Evolutionary conservation across 1,140 invertebrate genomes (phyloP), one percentile per base, ranked within the genome.

Genomic region (Mesaphorura yosii): DNA sequence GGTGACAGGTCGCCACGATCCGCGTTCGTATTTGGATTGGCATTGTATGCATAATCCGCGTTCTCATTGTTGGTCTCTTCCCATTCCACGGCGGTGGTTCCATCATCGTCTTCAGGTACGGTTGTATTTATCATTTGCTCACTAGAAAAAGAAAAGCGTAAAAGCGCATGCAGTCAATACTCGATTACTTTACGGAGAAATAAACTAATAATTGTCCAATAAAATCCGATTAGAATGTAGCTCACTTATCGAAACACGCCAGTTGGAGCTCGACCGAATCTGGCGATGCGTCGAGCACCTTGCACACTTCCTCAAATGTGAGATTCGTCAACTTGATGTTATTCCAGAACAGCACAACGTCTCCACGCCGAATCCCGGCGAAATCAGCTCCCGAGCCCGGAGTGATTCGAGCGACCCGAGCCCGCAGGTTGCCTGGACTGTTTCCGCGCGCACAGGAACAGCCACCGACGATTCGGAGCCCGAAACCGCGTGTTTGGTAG

Each of bases 381-480:
- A 86, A 82, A 68, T 93, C 89, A 1, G 88, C 90, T 19, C 86
- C 84, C 39, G 89, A 88, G 31, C 86, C 87, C 1, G 84, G 84
- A 22, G 90, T 83, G 0, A 86, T 89, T 81, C 86, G 89, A 12
- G 90, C 86, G 59, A 94, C 86, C 66, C 86, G 86, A 41, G 89
- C 88, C 63, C 88, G 87, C 42, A 91, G 78, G 50, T 64, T 58
- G 3, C 52, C 45, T 31, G 55, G 62, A 40, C 44, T 58, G 25
- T 51, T 50, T 45, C 27, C 20, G 37, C 20, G 22, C 10, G 51
- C 25, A 20, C 47, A 56, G 20, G 46, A 54, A 51, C 57, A 61
- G 23, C 90, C 89, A 4, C 88, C 89, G 3, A 92, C 87, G 2
- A 95, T 84, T 55, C 88, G 76, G 85, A 95, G 88, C 2, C 89